Evolutionary conservation across 2,113 vertebrate species (phyloP).

Genomic region (Canis aureus): DNA sequence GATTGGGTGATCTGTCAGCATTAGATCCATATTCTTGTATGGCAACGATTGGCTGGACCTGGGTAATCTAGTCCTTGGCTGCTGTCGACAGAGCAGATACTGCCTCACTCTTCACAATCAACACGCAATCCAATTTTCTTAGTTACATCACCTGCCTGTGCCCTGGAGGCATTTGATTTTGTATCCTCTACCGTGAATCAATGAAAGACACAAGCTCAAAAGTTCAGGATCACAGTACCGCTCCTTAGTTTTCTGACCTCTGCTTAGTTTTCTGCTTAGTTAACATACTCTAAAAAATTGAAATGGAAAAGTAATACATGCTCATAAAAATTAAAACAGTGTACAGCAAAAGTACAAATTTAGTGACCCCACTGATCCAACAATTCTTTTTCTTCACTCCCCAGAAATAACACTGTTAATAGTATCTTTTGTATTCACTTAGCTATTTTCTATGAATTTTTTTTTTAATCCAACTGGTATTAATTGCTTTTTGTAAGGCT

Average conservation of each 20-base stretch:
- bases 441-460: background rate
- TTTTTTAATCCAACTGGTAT: background rate
- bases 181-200: background rate
- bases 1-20: background rate
- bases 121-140: background rate
- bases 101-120: too few species aligned
- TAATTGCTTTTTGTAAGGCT: background rate
- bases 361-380: background rate
- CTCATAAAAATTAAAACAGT: background rate
- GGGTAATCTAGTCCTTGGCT: background rate
- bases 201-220: background rate
- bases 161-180: background rate
- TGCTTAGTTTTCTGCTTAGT: constrained; percentile 24
- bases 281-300: background rate
- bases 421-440: background rate
- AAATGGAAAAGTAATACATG: background rate
- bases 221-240: background rate
- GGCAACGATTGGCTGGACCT: background rate
- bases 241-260: background rate
- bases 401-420: background rate
- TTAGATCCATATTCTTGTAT: background rate
- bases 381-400: background rate
- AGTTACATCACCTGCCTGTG: background rate
- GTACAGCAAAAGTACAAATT: background rate
- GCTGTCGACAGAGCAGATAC: background rate